A percentile compares a stretch with the other conserved stretches of the same genome.
Conservation (phyloP, 23 tunicate species). For the Clavelina lepadiformis region DNA sequence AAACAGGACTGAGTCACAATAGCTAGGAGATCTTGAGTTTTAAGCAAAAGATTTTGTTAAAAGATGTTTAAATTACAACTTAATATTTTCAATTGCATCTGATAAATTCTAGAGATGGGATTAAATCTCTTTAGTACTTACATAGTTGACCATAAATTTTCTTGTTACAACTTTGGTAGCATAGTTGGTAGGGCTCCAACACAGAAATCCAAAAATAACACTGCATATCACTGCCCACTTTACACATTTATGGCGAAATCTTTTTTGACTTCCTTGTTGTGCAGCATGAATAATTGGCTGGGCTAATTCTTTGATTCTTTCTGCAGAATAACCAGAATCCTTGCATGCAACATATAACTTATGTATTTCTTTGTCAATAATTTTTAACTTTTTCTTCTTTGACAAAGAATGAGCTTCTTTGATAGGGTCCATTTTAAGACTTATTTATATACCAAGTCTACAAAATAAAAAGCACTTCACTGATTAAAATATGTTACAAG, state of each 20-base stretch:
- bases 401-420: slow-evolving; percentile 35
- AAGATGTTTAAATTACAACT: too few relatives aligned
- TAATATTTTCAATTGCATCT: too few relatives aligned
- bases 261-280: slow-evolving; percentile 18
- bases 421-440: slow-evolving; percentile 16
- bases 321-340: slow-evolving; percentile 46
- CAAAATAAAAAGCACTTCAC: too few relatives aligned
- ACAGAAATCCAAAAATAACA: neutral
- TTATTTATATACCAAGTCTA: neutral
- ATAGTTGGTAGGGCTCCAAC: slow-evolving; percentile 35
- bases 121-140: too few relatives aligned
- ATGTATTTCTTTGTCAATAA: slow-evolving; percentile 43
- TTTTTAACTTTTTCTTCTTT: slow-evolving; percentile 19
- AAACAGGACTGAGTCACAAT: too few relatives aligned
- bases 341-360: slow-evolving; percentile 39
- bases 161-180: slow-evolving; percentile 24
- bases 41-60: too few relatives aligned
- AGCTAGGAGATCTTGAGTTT: too few relatives aligned
- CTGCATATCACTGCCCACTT: neutral
- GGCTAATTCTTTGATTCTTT: slow-evolving; percentile 52
- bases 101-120: too few relatives aligned
- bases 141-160: slow-evolving; percentile 44
- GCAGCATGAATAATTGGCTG: slow-evolving; percentile 48
- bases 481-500: too few relatives aligned
- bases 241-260: neutral